Conservation (phyloP, 2,797 vertebrate genomes). For the Sebastolobus alascanus region DNA sequence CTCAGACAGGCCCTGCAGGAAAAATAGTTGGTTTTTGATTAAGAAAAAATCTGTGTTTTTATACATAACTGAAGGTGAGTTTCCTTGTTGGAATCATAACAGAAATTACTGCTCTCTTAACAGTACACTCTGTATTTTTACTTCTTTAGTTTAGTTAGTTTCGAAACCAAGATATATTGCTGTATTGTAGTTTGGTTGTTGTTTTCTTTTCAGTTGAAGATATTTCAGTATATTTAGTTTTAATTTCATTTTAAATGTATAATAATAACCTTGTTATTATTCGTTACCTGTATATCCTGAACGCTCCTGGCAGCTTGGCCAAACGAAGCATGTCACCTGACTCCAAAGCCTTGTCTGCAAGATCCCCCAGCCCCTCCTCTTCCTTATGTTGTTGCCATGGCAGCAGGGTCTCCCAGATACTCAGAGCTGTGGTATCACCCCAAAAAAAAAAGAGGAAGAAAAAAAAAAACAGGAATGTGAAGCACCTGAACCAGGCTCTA, state of each 20-base stretch:
- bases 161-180: not conserved
- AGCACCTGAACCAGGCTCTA: not conserved
- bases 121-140: not conserved
- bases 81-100: not conserved
- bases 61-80: not conserved
- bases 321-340: constrained; percentile 76
- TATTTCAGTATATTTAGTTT: not conserved
- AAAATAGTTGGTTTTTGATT: not conserved
- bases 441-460: not conserved
- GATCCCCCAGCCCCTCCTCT: constrained; percentile 71
- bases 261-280: constrained; percentile 7
- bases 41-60: not conserved
- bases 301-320: constrained; percentile 82
- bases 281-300: constrained; percentile 82
- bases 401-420: constrained; percentile 75
- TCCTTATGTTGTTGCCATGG: constrained; percentile 73
- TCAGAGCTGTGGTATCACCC: constrained; percentile 63
- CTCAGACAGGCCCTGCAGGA: constrained; percentile 39
- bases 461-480: constrained; percentile 17
- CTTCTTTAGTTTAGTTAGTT: not conserved
- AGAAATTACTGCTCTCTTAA: not conserved
- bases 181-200: not conserved
- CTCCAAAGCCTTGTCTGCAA: constrained; percentile 75
- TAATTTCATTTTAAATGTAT: not conserved
- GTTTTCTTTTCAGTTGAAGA: not conserved